phyloP scores from a whole-genome alignment of 2,888 invertebrate genomes.

The Meteorus cinctellus region DNA sequence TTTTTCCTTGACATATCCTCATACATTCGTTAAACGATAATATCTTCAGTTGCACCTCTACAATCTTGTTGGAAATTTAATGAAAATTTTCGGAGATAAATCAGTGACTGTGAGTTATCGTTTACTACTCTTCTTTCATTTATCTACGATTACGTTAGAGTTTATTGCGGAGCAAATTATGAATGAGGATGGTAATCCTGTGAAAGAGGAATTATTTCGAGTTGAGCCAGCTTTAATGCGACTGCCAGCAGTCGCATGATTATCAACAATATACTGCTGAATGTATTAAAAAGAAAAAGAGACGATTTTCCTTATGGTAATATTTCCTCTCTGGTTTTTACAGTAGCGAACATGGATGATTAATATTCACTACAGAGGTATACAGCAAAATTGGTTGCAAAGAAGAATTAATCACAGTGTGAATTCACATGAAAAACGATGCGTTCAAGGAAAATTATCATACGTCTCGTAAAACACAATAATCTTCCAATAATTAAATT shows the following conservation, averaged over 20 bases:
- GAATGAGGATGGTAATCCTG: not conserved
- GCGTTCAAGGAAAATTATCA: not conserved
- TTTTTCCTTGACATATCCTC: not conserved
- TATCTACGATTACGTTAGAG: slow-evolving; percentile 9
- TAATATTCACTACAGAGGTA: not conserved
- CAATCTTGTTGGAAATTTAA: slow-evolving; percentile 4
- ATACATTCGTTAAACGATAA: not conserved
- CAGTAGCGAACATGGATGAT: not conserved
- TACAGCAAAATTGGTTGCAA: not conserved
- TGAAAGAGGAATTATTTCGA: not conserved
- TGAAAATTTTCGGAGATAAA: not conserved
- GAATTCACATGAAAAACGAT: not conserved
- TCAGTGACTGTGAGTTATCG: not conserved
- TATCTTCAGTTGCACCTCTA: not conserved
- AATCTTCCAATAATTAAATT: not conserved
- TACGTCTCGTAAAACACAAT: not conserved
- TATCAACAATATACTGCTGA: slow-evolving; percentile 7
- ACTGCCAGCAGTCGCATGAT: slow-evolving; percentile 6
- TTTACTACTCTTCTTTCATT: not conserved
- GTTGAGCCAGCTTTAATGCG: slow-evolving; percentile 14
- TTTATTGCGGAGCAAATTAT: slow-evolving; percentile 16
- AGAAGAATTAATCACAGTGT: not conserved
- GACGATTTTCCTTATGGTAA: not conserved
- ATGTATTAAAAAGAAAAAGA: not conserved
- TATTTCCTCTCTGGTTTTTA: not conserved